Base-by-base conservation (phyloP, 2,113 vertebrate species). In the Zapus hudsonius region DNA sequence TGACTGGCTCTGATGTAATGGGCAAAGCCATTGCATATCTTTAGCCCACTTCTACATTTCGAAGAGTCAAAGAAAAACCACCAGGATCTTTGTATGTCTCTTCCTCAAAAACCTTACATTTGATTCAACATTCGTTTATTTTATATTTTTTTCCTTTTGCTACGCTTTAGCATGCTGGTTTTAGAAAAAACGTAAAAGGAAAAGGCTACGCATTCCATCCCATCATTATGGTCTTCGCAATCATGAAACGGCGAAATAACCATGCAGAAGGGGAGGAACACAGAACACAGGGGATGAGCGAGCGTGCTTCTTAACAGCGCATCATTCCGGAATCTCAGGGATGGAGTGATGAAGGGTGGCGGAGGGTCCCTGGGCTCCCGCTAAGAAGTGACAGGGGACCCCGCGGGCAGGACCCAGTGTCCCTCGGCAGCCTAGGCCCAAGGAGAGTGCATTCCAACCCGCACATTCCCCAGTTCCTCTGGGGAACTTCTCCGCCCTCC, bases 1-100 rank as follows among this genome's bases (percentile, higher is more conserved):
- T 95, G 96, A 96, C 93, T 93, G 92, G 97, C 95, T 97, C 96
- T 96, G 97, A 97, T 98, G 98, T 96, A 97, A 97, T 93, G 96
- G 95, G 96, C 86, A 76, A 94, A 75, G 95, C 96, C 92, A 94
- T 0, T 89, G 85, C 93, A 94, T 95, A 92, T 84, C 96, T 95
- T 87, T n/a, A 93, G 88, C 94, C 59, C 84, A 95, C 90, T 93
- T 90, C 72, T 91, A 90, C 69, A 78, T 84, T 40, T 76, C 64
- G 38, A 82, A 52, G 75, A 47, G 74, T 70, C 36, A 81, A 89
- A 92, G 38, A 88, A 93, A 95, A 93, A 38, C 40, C 64, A 80
- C 38, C 42, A 86, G 27, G 44, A 76, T 89, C 87, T 70, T 42
- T 59, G 15, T 44, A 83, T 22, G 19, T 57, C 88, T n/a, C 61